Conservation (phyloP, 2,888 invertebrate genomes). For the Stictocephala bisonia region DNA sequence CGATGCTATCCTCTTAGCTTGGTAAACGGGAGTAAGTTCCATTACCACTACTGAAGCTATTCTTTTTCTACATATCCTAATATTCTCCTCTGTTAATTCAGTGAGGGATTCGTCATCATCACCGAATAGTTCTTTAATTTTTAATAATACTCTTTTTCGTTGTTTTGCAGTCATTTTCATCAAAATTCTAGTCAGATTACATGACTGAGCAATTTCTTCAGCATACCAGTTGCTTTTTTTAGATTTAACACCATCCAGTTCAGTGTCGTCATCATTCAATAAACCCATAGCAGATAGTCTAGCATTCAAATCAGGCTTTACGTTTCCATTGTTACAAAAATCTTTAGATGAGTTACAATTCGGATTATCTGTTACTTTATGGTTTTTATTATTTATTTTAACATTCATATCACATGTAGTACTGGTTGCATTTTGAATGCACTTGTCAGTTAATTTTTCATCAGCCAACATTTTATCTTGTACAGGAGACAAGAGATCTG, state of each 20-base stretch:
- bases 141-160: conserved; percentile 49
- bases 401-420: too few species aligned
- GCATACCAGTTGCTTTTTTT: conserved; percentile 48
- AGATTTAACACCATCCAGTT: conserved; percentile 8
- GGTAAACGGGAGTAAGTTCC: conserved; percentile 56
- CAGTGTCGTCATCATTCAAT: conserved; percentile 34
- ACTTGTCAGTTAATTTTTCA: too few species aligned
- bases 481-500: not conserved
- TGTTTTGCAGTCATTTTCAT: conserved; percentile 47
- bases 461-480: too few species aligned
- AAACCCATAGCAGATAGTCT: conserved; percentile 43
- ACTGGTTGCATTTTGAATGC: too few species aligned
- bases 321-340: too few species aligned
- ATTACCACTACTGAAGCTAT: conserved; percentile 56
- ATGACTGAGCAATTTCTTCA: conserved; percentile 55
- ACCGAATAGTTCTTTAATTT: conserved; percentile 56
- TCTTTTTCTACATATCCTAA: conserved; percentile 53
- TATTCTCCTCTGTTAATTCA: conserved; percentile 50
- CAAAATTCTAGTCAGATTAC: conserved; percentile 53
- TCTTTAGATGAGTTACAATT: too few species aligned
- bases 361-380: too few species aligned
- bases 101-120: conserved; percentile 11
- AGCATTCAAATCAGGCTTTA: conserved; percentile 4
- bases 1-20: conserved; percentile 54
- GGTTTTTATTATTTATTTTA: too few species aligned